Conservation (phyloP, 2,888 invertebrate species). For the Erebia epiphron region DNA sequence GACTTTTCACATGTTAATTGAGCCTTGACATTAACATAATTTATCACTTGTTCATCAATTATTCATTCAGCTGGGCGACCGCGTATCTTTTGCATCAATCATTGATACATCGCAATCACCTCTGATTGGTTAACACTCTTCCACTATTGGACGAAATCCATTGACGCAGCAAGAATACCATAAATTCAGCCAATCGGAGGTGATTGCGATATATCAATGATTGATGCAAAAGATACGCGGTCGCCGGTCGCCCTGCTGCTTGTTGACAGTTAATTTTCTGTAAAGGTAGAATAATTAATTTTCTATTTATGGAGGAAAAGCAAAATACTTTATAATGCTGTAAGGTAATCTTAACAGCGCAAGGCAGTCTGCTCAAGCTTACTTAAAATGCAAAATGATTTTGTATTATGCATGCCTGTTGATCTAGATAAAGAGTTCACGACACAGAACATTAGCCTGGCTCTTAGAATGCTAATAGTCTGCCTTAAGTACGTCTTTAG, state of each 20-base stretch:
- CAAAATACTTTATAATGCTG: constrained; percentile 3
- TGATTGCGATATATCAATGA: no score
- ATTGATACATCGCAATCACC: no score
- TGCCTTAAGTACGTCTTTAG: constrained; percentile 13
- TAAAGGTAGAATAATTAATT: neutral
- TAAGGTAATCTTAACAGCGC: constrained; percentile 2
- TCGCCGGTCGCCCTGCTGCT: no score
- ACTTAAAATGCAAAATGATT: constrained; percentile 20
- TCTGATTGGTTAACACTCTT: no score
- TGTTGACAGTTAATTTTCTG: neutral
- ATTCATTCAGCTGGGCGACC: neutral
- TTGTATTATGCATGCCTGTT: constrained; percentile 24
- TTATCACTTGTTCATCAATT: no score
- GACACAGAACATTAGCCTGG: constrained; percentile 21
- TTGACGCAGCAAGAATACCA: no score
- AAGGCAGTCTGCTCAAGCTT: neutral
- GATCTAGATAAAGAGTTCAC: constrained; percentile 17
- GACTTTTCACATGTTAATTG: no score
- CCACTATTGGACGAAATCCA: no score
- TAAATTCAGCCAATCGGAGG: no score
- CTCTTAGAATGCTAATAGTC: constrained; percentile 20
- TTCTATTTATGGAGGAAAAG: neutral
- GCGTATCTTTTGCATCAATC: no score
- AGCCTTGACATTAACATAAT: no score
- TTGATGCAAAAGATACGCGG: no score